Conservation (phyloP, 2,113 vertebrate species). For the Pardalotus punctatus region DNA sequence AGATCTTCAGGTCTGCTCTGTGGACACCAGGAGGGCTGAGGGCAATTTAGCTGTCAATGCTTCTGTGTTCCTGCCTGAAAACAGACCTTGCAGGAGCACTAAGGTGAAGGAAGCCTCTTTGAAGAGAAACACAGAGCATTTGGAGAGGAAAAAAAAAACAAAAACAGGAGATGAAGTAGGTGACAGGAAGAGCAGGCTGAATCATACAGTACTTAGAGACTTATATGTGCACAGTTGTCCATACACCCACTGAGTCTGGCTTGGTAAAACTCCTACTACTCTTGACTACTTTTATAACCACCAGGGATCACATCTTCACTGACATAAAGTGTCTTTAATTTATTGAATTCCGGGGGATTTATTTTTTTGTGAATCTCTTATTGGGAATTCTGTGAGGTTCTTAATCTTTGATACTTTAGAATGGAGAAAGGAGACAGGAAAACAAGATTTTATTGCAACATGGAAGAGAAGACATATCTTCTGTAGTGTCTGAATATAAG, state of each 20-base stretch:
- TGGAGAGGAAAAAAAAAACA: neutral
- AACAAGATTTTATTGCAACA: neutral
- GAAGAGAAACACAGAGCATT: neutral
- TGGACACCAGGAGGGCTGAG: neutral
- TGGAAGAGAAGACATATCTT: neutral
- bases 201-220: neutral
- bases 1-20: neutral
- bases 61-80: neutral
- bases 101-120: neutral
- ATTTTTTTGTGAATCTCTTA: neutral
- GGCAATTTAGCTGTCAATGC: neutral
- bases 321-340: neutral
- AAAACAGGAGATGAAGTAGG: neutral
- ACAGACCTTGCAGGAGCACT: neutral
- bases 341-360: neutral
- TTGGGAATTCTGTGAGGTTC: neutral
- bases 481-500: neutral
- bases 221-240: rapidly evolving
- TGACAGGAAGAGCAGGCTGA: neutral
- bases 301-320: neutral
- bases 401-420: neutral
- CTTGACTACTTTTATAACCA: neutral
- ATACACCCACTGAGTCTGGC: neutral
- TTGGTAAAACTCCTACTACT: neutral
- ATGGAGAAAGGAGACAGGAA: neutral